Conservation (phyloP, 2,888 invertebrate genomes). For the Euzetes globulus region DNA sequence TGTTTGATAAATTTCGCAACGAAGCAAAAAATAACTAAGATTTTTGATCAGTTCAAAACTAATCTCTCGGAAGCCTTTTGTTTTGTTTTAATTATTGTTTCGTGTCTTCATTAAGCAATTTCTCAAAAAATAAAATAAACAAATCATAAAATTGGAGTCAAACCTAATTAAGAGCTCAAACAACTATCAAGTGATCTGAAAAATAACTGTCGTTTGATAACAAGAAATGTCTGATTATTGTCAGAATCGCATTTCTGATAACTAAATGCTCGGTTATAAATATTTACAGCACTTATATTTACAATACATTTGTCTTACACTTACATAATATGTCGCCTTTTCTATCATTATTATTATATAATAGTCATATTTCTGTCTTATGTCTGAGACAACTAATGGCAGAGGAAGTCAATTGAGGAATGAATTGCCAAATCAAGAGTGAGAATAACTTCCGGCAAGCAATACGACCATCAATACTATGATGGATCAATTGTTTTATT, state of each 20-base stretch:
- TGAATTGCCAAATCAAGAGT: background rate
- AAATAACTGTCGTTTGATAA: background rate
- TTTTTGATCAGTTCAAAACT: too few relatives aligned
- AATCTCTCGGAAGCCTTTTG: too few relatives aligned
- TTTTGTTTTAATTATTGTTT: background rate
- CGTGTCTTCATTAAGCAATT: background rate
- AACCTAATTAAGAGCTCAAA: background rate
- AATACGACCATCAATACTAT: too few relatives aligned
- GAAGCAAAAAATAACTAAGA: too few relatives aligned
- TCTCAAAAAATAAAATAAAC: background rate
- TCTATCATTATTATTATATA: background rate
- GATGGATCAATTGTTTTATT: too few relatives aligned
- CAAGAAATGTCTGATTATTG: background rate
- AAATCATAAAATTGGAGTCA: background rate
- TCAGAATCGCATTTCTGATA: background rate
- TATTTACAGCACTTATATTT: background rate
- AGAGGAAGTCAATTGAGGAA: background rate
- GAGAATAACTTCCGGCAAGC: too few relatives aligned
- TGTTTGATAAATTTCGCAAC: too few relatives aligned
- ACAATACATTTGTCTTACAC: background rate
- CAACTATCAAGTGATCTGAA: too few relatives aligned
- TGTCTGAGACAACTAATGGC: background rate
- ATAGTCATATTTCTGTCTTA: background rate
- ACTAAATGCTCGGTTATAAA: background rate
- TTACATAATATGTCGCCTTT: conserved; percentile 6